Conservation (phyloP, 2,888 invertebrate genomes). For the Aspidiotus rigidus region DNA sequence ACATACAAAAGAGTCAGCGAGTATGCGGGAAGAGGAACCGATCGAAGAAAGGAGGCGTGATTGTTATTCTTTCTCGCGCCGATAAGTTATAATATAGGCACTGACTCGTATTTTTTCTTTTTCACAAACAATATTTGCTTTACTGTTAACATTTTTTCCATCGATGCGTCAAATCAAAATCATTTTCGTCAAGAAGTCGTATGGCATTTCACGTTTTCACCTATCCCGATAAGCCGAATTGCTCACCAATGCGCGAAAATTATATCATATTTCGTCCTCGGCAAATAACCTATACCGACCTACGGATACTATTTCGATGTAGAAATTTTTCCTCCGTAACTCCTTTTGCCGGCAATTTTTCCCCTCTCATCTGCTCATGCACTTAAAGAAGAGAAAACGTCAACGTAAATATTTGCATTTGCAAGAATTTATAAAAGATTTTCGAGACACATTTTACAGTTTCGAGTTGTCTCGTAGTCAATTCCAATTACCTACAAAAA, state of each 20-base stretch:
- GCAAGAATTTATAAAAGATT: too few species aligned
- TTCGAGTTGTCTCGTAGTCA: too few species aligned
- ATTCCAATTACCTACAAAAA: too few species aligned
- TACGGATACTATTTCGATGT: too few species aligned
- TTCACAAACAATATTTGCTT: constrained; percentile 15
- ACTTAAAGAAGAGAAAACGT: too few species aligned
- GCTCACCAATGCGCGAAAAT: neutral
- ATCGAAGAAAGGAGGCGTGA: neutral
- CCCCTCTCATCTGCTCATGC: too few species aligned
- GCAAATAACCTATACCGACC: too few species aligned
- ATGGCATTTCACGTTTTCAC: neutral
- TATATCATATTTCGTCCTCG: neutral
- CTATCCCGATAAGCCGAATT: neutral
- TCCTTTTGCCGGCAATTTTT: too few species aligned
- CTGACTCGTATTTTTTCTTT: constrained; percentile 26
- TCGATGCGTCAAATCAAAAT: neutral
- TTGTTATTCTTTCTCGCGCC: constrained; percentile 25
- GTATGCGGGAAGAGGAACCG: constrained; percentile 5
- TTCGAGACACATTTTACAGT: too few species aligned
- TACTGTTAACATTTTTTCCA: constrained; percentile 24
- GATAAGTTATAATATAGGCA: neutral
- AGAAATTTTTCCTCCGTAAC: too few species aligned
- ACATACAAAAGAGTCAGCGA: constrained; percentile 19
- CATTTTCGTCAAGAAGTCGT: too few species aligned
- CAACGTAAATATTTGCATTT: too few species aligned